Evolutionary conservation across 2,113 vertebrate species (phyloP).

Genomic region (Notarius lentiginosus): DNA sequence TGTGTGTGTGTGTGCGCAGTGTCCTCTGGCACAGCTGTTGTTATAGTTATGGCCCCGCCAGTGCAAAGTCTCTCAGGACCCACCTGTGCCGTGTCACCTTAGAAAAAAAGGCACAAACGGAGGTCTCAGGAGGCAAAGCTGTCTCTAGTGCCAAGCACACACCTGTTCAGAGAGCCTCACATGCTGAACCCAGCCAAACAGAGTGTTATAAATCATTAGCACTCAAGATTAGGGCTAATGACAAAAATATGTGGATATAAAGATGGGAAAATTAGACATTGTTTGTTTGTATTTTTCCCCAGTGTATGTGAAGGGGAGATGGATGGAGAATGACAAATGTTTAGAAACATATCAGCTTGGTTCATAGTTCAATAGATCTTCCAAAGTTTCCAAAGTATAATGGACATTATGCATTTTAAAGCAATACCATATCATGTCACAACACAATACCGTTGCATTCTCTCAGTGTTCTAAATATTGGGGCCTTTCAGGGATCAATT

Average conservation of each 20-base stretch:
- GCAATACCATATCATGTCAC: background rate
- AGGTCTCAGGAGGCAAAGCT: constrained; percentile 21
- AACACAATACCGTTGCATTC: background rate
- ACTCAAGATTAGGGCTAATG: constrained; percentile 2
- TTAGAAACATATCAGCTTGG: background rate
- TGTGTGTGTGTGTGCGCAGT: background rate
- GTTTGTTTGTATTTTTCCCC: background rate
- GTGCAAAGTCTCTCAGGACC: background rate
- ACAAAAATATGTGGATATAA: constrained; percentile 12
- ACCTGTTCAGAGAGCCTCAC: constrained; percentile 5
- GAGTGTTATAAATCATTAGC: constrained; percentile 7
- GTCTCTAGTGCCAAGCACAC: background rate
- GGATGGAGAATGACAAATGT: background rate
- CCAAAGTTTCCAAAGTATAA: background rate
- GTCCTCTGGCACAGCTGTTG: constrained; percentile 15
- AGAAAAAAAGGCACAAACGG: background rate
- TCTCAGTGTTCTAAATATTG: background rate
- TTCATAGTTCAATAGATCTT: background rate
- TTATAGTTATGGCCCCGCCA: constrained; percentile 5
- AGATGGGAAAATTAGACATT: background rate
- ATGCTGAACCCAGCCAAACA: constrained; percentile 5
- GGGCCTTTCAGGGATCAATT: background rate
- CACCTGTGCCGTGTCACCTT: background rate
- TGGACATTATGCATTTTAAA: background rate
- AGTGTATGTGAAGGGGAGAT: background rate